These are phyloP conservation scores for Parazoanthus darwini DNA, from an alignment of 92 coral and sea anemone species.

Conservation along the genomic window DNA sequence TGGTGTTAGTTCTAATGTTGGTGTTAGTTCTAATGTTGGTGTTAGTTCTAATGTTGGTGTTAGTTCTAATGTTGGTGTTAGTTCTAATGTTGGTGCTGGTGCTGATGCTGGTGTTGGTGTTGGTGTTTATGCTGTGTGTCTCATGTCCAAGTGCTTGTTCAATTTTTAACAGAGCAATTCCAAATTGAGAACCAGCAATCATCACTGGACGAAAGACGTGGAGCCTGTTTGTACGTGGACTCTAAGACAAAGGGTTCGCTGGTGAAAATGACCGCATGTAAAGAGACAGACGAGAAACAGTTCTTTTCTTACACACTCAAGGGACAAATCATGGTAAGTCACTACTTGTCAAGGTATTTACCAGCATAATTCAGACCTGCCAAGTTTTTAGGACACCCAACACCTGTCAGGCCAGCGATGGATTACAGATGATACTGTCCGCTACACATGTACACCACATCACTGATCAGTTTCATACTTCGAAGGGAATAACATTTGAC, in stretches of 20 bases:
- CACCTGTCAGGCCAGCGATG: too few species aligned
- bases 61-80: too few species aligned
- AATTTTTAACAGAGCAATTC: conserved; percentile 63
- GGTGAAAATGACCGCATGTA: conserved; percentile 93
- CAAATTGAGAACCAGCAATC: conserved; percentile 94
- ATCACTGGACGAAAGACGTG: conserved; percentile 83
- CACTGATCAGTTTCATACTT: too few species aligned
- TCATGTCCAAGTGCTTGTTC: background rate
- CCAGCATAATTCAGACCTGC: too few species aligned
- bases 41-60: background rate
- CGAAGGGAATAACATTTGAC: too few species aligned
- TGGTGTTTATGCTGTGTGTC: background rate
- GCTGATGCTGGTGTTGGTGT: background rate
- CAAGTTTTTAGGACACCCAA: too few species aligned
- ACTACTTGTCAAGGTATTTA: too few species aligned
- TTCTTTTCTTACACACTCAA: conserved; percentile 83
- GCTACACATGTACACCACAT: too few species aligned
- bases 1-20: too few species aligned
- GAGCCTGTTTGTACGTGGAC: conserved; percentile 88
- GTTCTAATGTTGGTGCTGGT: too few species aligned
- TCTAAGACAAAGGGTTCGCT: conserved; percentile 69
- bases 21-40: background rate
- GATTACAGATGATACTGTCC: too few species aligned
- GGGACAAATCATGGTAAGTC: conserved; percentile 90
- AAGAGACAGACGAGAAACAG: conserved; percentile 83